Evolutionary conservation across 2,113 vertebrate species (phyloP).

Genomic region (Mormyrus lacerda): DNA sequence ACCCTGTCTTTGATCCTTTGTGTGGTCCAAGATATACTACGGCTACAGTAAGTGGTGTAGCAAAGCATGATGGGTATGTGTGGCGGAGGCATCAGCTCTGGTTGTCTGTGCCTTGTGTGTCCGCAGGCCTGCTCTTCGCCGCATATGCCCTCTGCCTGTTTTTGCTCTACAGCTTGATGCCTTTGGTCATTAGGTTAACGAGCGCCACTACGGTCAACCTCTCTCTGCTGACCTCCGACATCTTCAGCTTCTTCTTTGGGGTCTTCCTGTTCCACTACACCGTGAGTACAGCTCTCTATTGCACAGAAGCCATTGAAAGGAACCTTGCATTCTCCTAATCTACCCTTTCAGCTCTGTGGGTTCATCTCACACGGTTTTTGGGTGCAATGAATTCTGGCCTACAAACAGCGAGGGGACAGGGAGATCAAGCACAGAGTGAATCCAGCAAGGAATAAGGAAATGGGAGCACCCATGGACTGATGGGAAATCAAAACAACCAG

Average conservation of each 20-base stretch:
- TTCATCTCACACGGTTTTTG: not conserved
- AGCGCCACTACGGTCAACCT: constrained; percentile 89
- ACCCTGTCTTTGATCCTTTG: not conserved
- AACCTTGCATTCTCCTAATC: not conserved
- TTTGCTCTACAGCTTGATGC: constrained; percentile 88
- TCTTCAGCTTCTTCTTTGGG: constrained; percentile 92
- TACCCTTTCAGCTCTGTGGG: not conserved
- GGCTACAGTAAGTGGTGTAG: not conserved
- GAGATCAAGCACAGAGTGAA: not conserved
- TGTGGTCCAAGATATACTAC: not conserved
- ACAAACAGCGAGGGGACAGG: not conserved
- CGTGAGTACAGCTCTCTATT: constrained; percentile 48
- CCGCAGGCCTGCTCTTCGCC: constrained; percentile 70
- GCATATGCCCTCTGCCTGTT: constrained; percentile 84
- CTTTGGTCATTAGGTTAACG: constrained; percentile 76
- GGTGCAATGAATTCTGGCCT: not conserved
- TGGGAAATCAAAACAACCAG: not conserved
- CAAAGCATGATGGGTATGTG: not conserved
- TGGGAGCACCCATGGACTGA: not conserved
- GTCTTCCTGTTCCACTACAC: constrained; percentile 79
- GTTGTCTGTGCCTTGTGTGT: not conserved
- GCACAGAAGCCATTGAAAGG: not conserved
- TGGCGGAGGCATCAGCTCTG: not conserved
- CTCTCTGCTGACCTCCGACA: constrained; percentile 84
- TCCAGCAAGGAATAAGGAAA: not conserved